These are phyloP conservation scores for Temnothorax nylanderi DNA, from an alignment of 1,140 invertebrate species.

Conservation along the genomic window DNA sequence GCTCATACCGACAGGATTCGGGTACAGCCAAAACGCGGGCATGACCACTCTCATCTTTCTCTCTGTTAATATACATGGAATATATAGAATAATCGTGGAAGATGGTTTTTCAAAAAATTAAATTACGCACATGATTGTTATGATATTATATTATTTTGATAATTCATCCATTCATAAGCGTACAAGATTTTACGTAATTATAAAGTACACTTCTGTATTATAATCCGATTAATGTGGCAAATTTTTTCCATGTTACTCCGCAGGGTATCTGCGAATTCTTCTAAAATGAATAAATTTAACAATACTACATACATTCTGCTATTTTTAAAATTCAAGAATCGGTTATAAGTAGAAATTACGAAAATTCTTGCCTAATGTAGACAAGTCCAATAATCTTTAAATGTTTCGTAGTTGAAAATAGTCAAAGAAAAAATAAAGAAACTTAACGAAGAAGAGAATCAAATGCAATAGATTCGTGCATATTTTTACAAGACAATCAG, in stretches of 20 bases:
- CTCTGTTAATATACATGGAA: constrained; percentile 5
- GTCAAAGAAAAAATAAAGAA: background rate
- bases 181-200: constrained; percentile 55
- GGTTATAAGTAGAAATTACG: background rate
- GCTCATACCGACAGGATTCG: too few species aligned
- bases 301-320: constrained; percentile 13
- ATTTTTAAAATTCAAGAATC: background rate
- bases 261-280: background rate
- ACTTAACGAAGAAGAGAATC: background rate
- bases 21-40: too few species aligned
- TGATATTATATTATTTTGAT: constrained; percentile 49
- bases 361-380: background rate
- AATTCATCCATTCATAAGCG: constrained; percentile 56
- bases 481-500: background rate
- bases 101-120: constrained; percentile 22
- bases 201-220: constrained; percentile 52
- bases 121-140: constrained; percentile 35
- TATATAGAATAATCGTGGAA: constrained; percentile 3
- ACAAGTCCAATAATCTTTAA: background rate
- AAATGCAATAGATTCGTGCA: background rate
- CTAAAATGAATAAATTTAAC: constrained; percentile 19
- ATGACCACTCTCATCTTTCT: too few species aligned
- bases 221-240: constrained; percentile 35
- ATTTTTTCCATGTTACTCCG: constrained; percentile 27
- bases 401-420: background rate